These are phyloP conservation scores for Oreochromis niloticus DNA, from an alignment of 2,113 vertebrate genomes.

Conservation along the genomic window DNA sequence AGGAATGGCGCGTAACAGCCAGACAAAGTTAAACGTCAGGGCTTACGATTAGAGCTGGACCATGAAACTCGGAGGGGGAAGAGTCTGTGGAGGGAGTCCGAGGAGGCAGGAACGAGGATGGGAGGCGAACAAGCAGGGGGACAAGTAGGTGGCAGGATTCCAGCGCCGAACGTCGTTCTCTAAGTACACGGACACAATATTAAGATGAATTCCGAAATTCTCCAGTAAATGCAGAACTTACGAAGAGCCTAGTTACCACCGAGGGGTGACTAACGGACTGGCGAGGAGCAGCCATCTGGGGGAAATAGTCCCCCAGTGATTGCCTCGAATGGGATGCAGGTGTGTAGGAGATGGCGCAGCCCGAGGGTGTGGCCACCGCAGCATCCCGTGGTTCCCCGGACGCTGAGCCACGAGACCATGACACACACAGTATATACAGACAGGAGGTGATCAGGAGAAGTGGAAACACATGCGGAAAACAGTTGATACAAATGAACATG, in stretches of 20 bases:
- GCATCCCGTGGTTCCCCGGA: too few species aligned
- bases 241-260: not conserved
- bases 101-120: not conserved
- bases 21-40: not conserved
- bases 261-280: not conserved
- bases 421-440: too few species aligned
- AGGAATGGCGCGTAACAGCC: not conserved
- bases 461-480: too few species aligned
- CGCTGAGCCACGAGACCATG: too few species aligned
- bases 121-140: rapidly evolving
- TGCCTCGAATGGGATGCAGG: not conserved
- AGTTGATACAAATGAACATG: too few species aligned
- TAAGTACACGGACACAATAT: not conserved
- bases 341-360: not conserved
- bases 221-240: not conserved
- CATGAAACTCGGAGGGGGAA: not conserved
- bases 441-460: too few species aligned
- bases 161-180: rapidly evolving
- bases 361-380: not conserved
- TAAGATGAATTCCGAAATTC: not conserved
- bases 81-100: not conserved
- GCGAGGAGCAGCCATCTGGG: not conserved
- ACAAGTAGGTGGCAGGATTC: not conserved
- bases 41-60: not conserved
- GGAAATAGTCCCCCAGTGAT: not conserved